phyloP scores from a whole-genome alignment of 1,140 invertebrate species.

The Drosophila leontia region DNA sequence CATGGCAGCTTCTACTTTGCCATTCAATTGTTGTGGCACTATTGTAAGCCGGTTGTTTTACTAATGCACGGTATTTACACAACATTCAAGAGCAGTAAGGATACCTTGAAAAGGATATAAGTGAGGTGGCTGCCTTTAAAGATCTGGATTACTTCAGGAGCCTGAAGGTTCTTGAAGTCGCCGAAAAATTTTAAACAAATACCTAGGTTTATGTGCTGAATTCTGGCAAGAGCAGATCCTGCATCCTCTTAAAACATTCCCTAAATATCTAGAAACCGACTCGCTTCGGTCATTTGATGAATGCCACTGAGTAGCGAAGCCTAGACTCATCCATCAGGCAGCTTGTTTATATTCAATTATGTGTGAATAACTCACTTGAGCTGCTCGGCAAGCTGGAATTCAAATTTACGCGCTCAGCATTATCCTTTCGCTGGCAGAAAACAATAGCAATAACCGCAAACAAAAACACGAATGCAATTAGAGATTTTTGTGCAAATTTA shows the following conservation, averaged over 20 bases:
- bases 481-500: constrained; percentile 45
- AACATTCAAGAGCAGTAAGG: not conserved
- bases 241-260: not conserved
- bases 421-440: constrained; percentile 7
- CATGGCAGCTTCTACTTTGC: not conserved
- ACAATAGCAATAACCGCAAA: not conserved
- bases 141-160: not conserved
- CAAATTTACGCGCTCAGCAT: constrained; percentile 21
- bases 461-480: constrained; percentile 29
- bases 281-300: constrained; percentile 1
- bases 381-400: constrained; percentile 9
- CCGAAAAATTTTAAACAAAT: too few species aligned
- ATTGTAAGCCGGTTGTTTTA: constrained; percentile 1
- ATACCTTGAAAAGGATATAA: not conserved
- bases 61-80: not conserved
- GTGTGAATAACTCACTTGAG: constrained; percentile 21
- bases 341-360: constrained; percentile 33
- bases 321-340: constrained; percentile 7
- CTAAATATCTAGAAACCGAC: not conserved
- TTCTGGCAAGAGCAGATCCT: too few species aligned
- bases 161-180: too few species aligned
- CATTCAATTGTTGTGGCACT: constrained; percentile 13
- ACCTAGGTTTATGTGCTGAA: too few species aligned
- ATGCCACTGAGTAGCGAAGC: not conserved
- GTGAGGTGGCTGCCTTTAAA: not conserved